Percentiles rank a stretch among this genome's conserved stretches.
Conservation (phyloP, 2,113 vertebrate genomes). For the Glaucomys volans region DNA sequence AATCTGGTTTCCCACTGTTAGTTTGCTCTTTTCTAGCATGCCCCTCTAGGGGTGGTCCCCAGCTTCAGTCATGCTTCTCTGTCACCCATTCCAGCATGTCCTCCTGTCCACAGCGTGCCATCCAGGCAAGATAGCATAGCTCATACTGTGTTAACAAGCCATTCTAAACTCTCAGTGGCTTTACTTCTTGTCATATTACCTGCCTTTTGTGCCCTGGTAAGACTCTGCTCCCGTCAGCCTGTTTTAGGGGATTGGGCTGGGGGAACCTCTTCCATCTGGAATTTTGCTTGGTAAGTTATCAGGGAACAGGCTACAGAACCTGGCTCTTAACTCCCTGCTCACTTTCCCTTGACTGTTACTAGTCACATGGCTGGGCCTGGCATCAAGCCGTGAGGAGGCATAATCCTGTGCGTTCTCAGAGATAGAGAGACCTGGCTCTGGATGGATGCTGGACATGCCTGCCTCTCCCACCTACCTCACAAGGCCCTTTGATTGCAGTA, state of each 20-base stretch:
- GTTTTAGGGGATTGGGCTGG: not conserved
- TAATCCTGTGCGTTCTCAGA: not conserved
- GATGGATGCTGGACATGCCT: not conserved
- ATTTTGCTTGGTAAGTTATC: not conserved
- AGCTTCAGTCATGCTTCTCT: fast-evolving
- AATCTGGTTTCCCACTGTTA: not conserved
- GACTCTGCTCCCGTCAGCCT: not conserved
- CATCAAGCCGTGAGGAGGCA: not conserved
- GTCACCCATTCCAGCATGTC: not conserved
- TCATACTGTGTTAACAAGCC: not conserved
- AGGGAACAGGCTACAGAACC: not conserved
- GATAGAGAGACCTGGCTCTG: fast-evolving
- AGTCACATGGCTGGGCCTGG: too few relatives aligned
- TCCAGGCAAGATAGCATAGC: not conserved
- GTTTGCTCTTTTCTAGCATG: not conserved
- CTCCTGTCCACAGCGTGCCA: fast-evolving
- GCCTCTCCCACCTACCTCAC: fast-evolving
- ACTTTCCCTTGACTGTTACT: not conserved
- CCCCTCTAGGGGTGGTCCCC: too few relatives aligned
- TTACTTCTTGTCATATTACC: not conserved
- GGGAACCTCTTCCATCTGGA: not conserved
- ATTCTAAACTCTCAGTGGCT: not conserved
- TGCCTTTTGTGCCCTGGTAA: not conserved
- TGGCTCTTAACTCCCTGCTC: not conserved
- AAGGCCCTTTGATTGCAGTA: fast-evolving